Conservation (phyloP, 2,113 vertebrate genomes). For the Hemibagrus wyckioides region DNA sequence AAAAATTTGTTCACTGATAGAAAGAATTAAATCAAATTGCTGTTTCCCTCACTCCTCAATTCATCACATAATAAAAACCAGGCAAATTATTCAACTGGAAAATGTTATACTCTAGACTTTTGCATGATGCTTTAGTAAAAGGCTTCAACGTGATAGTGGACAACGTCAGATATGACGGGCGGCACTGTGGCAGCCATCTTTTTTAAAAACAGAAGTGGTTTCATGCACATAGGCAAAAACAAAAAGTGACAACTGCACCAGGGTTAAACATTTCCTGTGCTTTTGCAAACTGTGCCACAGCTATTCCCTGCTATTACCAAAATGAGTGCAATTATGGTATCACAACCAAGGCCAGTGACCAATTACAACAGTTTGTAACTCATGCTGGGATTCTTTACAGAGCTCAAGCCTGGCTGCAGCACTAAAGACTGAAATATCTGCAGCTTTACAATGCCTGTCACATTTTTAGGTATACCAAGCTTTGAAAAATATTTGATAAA, state of each 20-base stretch:
- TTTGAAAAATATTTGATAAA: not conserved
- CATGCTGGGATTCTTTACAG: slow-evolving; percentile 20
- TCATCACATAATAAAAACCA: slow-evolving; percentile 46
- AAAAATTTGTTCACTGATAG: not conserved
- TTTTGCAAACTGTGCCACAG: slow-evolving; percentile 37
- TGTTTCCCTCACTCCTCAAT: slow-evolving; percentile 49
- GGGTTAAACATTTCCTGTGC: slow-evolving; percentile 52
- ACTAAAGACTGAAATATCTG: slow-evolving; percentile 28
- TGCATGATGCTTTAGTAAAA: slow-evolving; percentile 33
- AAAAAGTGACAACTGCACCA: slow-evolving; percentile 38
- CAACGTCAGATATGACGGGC: slow-evolving; percentile 27
- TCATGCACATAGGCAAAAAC: slow-evolving; percentile 31
- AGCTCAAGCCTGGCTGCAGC: not conserved
- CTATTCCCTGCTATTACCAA: slow-evolving; percentile 44
- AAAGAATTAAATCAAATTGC: slow-evolving; percentile 23
- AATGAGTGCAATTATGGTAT: slow-evolving; percentile 44
- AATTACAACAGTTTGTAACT: slow-evolving; percentile 39
- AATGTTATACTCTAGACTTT: slow-evolving; percentile 14
- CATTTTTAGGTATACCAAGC: not conserved
- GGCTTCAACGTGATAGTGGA: not conserved
- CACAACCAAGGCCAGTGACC: slow-evolving; percentile 43
- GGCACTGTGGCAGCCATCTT: slow-evolving; percentile 1
- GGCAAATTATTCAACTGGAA: slow-evolving; percentile 54
- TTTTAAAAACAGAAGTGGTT: slow-evolving; percentile 31
- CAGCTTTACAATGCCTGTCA: not conserved